A percentile compares a stretch with the other conserved stretches of the same genome.
phyloP scores from a whole-genome alignment of 2,888 invertebrate genomes.

The Lasioglossum calceatum region DNA sequence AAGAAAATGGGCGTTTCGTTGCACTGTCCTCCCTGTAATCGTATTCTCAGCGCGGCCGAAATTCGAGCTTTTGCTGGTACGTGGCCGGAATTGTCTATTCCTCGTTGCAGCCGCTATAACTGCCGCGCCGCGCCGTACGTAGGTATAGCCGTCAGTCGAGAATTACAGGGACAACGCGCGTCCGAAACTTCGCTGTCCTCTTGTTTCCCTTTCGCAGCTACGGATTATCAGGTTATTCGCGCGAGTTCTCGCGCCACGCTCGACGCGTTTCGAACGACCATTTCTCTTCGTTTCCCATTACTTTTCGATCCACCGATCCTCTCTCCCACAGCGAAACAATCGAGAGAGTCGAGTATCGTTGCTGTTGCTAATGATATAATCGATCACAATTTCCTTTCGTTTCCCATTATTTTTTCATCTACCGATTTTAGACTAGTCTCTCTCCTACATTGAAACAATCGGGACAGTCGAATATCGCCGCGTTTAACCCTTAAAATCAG shows the following conservation, averaged over 20 bases:
- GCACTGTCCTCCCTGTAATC: conserved; percentile 33
- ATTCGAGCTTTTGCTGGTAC: conserved; percentile 55
- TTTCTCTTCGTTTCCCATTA: neutral
- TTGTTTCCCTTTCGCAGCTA: conserved; percentile 31
- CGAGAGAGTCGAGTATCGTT: neutral
- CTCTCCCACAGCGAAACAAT: neutral
- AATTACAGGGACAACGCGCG: conserved; percentile 35
- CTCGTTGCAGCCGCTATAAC: neutral
- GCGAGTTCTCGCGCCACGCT: conserved; percentile 3
- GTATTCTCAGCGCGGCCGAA: conserved; percentile 50
- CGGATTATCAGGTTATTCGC: conserved; percentile 8
- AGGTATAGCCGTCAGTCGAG: conserved; percentile 9
- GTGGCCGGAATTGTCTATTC: conserved; percentile 51
- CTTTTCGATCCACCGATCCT: neutral
- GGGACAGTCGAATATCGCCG: too few relatives aligned
- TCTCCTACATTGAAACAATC: too few relatives aligned
- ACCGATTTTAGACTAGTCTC: too few relatives aligned
- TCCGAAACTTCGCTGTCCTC: conserved; percentile 29
- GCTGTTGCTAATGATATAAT: too few relatives aligned
- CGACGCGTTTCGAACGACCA: neutral
- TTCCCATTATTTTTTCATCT: too few relatives aligned
- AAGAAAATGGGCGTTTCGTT: too few relatives aligned
- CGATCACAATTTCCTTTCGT: too few relatives aligned
- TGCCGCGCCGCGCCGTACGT: too few relatives aligned
- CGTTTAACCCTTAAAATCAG: too few relatives aligned